Conservation (phyloP, 2,888 invertebrate species). For the Synergus itoensis region DNA sequence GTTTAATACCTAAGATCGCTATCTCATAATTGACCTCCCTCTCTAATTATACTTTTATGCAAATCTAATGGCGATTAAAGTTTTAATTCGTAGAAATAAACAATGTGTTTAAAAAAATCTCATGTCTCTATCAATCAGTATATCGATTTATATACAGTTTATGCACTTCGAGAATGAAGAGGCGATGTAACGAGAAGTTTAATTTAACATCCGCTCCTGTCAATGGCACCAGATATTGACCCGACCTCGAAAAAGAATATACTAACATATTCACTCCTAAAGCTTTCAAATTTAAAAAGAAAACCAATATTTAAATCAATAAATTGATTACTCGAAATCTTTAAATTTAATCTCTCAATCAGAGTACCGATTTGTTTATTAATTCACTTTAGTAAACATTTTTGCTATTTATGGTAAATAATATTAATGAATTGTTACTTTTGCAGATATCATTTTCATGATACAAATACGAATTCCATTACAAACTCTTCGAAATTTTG, state of each 20-base stretch:
- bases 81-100: neutral
- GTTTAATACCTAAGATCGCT: no score
- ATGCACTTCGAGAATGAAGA: neutral
- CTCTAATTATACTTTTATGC: neutral
- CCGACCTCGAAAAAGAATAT: neutral
- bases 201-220: conserved; percentile 5
- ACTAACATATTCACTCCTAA: neutral
- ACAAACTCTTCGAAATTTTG: no score
- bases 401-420: no score
- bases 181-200: neutral
- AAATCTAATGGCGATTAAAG: neutral
- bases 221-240: neutral
- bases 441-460: no score
- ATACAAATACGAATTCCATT: no score
- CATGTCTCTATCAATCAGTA: neutral
- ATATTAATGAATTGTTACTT: no score
- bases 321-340: no score
- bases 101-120: neutral
- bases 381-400: no score
- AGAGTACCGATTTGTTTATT: no score
- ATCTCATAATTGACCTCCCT: no score
- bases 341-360: no score
- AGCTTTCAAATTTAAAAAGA: neutral
- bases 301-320: no score
- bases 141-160: neutral